A percentile compares a stretch with the other conserved stretches of the same genome.
Conservation (phyloP, 2,113 vertebrate species). For the Zeus faber region DNA sequence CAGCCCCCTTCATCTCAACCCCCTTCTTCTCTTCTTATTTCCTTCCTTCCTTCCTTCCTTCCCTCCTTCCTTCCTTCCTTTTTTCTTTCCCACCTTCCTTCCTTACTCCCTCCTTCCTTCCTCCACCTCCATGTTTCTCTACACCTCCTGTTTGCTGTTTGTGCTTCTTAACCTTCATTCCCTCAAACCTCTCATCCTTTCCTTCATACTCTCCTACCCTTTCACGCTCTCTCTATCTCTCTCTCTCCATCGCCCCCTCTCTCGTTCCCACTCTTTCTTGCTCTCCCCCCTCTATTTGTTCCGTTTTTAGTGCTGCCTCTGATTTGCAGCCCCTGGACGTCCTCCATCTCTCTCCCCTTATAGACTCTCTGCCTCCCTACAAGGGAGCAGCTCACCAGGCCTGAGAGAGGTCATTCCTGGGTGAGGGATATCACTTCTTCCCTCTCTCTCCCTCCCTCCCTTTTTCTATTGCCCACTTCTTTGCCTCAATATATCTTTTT, state of each 20-base stretch:
- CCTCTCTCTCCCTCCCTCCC: slow-evolving; percentile 39
- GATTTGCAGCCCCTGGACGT: slow-evolving; percentile 71
- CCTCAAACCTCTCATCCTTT: background rate
- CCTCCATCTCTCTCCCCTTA: slow-evolving; percentile 46
- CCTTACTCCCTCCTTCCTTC: background rate
- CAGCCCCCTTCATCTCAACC: slow-evolving; percentile 2
- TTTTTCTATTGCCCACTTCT: background rate
- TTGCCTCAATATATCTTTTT: too few species aligned
- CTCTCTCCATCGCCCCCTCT: slow-evolving; percentile 21
- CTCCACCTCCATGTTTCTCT: background rate
- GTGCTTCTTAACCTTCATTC: background rate
- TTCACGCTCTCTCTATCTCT: slow-evolving; percentile 5
- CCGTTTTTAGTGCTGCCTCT: slow-evolving; percentile 56
- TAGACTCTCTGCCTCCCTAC: slow-evolving; percentile 49
- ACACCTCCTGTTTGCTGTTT: background rate
- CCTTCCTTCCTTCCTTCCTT: slow-evolving; percentile 1
- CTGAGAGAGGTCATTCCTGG: slow-evolving; percentile 69
- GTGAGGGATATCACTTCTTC: slow-evolving; percentile 73
- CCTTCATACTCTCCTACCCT: too few species aligned
- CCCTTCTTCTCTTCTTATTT: slow-evolving; percentile 20
- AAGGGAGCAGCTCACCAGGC: slow-evolving; percentile 53
- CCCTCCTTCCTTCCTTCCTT: slow-evolving; percentile 4
- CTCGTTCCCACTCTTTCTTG: slow-evolving; percentile 12
- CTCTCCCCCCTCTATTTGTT: slow-evolving; percentile 12
- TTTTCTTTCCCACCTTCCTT: slow-evolving; percentile 20